These are phyloP conservation scores for Calcarius lapponicus DNA, from an alignment of 2,797 vertebrate genomes.

Conservation along the genomic window DNA sequence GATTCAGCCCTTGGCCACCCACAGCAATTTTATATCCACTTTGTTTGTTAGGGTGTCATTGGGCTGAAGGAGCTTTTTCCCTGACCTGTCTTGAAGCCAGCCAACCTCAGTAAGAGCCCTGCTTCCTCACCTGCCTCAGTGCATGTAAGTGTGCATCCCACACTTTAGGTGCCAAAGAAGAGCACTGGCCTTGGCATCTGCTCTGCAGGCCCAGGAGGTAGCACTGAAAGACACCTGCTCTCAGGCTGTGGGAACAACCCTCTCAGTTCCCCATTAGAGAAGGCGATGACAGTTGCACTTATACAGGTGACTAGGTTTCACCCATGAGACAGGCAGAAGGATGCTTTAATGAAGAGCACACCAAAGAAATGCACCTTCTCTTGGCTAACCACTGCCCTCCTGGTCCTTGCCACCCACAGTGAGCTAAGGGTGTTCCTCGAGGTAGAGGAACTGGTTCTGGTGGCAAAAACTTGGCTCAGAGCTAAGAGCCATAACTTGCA, in stretches of 20 bases:
- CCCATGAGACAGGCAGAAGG: constrained; percentile 20
- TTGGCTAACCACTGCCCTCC: constrained; percentile 65
- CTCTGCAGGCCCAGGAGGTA: constrained; percentile 53
- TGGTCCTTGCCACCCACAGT: constrained; percentile 53
- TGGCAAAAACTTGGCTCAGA: background rate
- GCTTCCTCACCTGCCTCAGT: background rate
- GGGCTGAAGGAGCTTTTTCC: background rate
- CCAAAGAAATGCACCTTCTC: constrained; percentile 61
- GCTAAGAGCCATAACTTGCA: background rate
- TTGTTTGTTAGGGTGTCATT: background rate
- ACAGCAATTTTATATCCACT: background rate
- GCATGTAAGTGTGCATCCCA: background rate
- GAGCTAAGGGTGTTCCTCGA: background rate
- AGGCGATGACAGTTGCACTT: constrained; percentile 83
- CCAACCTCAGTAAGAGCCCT: background rate
- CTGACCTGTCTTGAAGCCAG: background rate
- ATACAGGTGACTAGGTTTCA: constrained; percentile 75
- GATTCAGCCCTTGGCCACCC: background rate
- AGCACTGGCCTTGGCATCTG: background rate
- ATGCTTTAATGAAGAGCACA: constrained; percentile 54
- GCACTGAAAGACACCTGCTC: constrained; percentile 73
- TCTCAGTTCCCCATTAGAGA: constrained; percentile 73
- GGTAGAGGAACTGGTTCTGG: background rate
- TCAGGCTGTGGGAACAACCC: constrained; percentile 60
- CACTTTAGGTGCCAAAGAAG: background rate